A percentile compares a stretch with the other conserved stretches of the same genome.
phyloP scores from a whole-genome alignment of 37 sponge, comb jelly and placozoan species.

The Bolinopsis microptera region DNA sequence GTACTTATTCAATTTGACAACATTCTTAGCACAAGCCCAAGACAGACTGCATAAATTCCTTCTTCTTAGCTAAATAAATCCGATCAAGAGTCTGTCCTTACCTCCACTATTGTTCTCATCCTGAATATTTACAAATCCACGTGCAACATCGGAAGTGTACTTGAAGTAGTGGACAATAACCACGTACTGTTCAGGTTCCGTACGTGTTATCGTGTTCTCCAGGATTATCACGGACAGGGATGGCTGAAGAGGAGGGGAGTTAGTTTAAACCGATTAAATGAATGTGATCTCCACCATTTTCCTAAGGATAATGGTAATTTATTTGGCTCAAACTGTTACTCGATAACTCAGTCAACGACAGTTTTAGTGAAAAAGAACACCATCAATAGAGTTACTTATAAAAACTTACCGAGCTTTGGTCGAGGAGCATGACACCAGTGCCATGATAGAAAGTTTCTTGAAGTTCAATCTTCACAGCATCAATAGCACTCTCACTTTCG shows the following conservation, averaged over 20 bases:
- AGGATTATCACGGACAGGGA: conserved; percentile 16
- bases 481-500: conserved; percentile 53
- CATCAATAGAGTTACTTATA: no score
- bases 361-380: no score
- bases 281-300: no score
- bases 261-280: no score
- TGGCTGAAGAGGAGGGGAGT: neutral
- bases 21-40: no score
- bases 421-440: conserved; percentile 20
- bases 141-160: neutral
- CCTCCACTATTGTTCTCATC: neutral
- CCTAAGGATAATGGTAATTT: no score
- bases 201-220: neutral
- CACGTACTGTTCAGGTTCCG: neutral
- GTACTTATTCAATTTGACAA: no score
- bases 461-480: conserved; percentile 7
- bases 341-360: no score
- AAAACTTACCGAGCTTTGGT: neutral
- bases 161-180: conserved; percentile 39
- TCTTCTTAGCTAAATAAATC: no score
- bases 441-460: conserved; percentile 21
- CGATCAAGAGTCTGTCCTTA: no score
- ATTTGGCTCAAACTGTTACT: no score
- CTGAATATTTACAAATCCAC: neutral
- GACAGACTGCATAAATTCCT: no score